These are phyloP conservation scores for Macrocentrus cingulum DNA, from an alignment of 1,140 invertebrate genomes.

Conservation along the genomic window DNA sequence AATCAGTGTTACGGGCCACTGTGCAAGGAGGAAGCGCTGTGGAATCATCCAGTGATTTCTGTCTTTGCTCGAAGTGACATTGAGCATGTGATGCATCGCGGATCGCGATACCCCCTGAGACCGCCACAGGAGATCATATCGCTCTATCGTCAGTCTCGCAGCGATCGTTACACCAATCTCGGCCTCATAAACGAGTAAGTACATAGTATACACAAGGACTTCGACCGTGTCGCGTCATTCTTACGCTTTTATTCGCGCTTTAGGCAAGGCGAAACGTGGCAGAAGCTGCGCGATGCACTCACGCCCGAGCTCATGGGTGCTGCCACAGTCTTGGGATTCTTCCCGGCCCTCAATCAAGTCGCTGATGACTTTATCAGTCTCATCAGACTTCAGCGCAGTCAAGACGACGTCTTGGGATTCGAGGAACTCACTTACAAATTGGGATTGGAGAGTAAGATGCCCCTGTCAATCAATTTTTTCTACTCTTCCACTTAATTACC, in stretches of 20 bases:
- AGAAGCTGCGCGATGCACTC: constrained; percentile 70
- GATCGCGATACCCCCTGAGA: constrained; percentile 74
- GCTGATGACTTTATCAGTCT: constrained; percentile 78
- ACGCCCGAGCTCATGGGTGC: constrained; percentile 78
- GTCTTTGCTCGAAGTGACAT: constrained; percentile 76
- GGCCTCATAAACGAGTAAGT: constrained; percentile 82
- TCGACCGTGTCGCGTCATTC: background rate
- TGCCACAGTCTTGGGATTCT: constrained; percentile 73
- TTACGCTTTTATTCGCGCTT: constrained; percentile 1
- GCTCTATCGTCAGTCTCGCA: constrained; percentile 72
- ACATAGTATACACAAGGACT: background rate
- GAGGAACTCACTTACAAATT: constrained; percentile 74
- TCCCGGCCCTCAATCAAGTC: constrained; percentile 75
- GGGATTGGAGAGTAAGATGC: constrained; percentile 73
- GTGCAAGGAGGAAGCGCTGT: constrained; percentile 75
- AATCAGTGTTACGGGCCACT: constrained; percentile 69
- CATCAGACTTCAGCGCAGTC: constrained; percentile 61
- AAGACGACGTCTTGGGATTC: constrained; percentile 59
- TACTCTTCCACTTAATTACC: constrained; percentile 23
- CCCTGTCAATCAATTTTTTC: constrained; percentile 20
- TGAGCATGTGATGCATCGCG: constrained; percentile 72
- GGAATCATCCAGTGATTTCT: constrained; percentile 75
- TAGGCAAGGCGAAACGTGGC: constrained; percentile 82
- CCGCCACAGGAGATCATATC: constrained; percentile 82
- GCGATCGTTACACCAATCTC: constrained; percentile 76